These are phyloP conservation scores for Resseliella maxima DNA, from an alignment of 2,888 invertebrate genomes.

Conservation along the genomic window DNA sequence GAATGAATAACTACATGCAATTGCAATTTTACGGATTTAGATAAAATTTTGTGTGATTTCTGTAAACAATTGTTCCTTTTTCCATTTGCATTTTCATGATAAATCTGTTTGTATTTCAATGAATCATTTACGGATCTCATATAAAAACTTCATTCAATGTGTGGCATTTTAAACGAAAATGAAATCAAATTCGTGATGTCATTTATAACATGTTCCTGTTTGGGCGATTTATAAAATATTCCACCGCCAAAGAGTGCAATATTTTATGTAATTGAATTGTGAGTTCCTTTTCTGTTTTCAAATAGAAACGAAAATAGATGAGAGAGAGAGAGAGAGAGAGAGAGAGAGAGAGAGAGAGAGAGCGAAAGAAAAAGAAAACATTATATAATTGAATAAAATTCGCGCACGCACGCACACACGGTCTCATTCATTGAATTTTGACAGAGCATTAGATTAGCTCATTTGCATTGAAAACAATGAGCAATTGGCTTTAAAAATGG, in stretches of 20 bases:
- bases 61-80: no score
- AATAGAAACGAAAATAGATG: neutral
- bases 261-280: slow-evolving; percentile 17
- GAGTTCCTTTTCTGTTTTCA: neutral
- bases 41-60: no score
- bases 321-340: no score
- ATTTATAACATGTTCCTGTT: slow-evolving; percentile 23
- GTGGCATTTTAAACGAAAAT: neutral
- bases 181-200: neutral
- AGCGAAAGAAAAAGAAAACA: neutral
- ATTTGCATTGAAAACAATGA: slow-evolving; percentile 42
- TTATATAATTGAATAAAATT: slow-evolving; percentile 1
- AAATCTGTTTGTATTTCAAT: neutral
- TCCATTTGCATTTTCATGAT: neutral
- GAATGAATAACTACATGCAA: no score
- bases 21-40: no score
- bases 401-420: no score
- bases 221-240: slow-evolving; percentile 20
- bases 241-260: neutral
- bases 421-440: slow-evolving; percentile 17
- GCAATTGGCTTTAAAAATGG: neutral
- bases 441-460: neutral
- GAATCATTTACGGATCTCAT: slow-evolving; percentile 9
- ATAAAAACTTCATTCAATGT: neutral
- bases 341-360: no score